Percentiles rank a stretch among this genome's conserved stretches.
Conservation (phyloP, 2,113 vertebrate genomes). For the Amia ocellicauda region DNA sequence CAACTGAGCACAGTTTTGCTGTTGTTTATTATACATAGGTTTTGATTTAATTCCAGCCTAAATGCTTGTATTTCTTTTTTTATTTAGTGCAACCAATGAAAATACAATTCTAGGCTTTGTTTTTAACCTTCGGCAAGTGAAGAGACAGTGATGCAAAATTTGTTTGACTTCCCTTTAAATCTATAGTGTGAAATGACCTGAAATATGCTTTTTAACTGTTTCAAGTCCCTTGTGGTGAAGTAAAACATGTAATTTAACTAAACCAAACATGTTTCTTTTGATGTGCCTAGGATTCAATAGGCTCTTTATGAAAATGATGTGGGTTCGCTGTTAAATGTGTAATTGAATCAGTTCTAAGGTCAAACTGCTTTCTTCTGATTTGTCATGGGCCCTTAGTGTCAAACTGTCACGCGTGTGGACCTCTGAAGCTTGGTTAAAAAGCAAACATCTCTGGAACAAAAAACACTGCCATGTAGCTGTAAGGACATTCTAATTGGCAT, state of each 20-base stretch:
- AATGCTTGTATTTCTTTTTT: no score
- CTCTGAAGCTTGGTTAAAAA: slow-evolving; percentile 21
- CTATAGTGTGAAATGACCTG: background rate
- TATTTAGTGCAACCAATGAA: no score
- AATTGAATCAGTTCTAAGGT: slow-evolving; percentile 1
- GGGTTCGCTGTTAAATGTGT: background rate
- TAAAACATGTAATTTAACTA: background rate
- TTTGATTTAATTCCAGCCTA: no score
- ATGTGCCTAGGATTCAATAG: slow-evolving; percentile 7
- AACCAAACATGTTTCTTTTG: background rate
- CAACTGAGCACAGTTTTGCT: no score
- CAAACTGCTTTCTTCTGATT: slow-evolving; percentile 3
- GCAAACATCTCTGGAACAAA: background rate
- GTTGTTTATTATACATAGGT: no score
- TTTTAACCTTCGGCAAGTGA: no score
- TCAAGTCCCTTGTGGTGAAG: background rate
- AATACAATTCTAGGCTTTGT: no score
- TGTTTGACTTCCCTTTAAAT: background rate
- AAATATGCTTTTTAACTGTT: background rate
- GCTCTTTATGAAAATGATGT: background rate
- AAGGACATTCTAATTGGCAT: slow-evolving; percentile 39
- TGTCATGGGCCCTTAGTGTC: background rate
- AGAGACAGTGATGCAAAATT: background rate
- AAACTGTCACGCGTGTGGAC: background rate
- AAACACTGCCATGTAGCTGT: background rate